Conservation (phyloP, 2,888 invertebrate species). For the Polietes domitor region DNA sequence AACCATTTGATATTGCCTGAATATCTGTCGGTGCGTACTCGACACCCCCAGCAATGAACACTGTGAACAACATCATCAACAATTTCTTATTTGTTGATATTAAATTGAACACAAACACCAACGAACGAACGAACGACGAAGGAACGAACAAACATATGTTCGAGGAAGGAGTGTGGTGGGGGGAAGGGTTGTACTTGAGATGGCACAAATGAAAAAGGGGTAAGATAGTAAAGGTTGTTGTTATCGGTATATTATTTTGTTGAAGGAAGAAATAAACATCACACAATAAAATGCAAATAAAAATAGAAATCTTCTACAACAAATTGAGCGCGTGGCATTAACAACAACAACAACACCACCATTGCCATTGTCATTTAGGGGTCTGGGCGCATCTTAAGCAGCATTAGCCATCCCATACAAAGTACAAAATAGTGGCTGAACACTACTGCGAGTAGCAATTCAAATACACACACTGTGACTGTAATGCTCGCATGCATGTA, state of each 20-base stretch:
- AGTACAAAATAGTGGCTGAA: neutral
- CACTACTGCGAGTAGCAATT: too few relatives aligned
- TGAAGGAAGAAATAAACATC: constrained; percentile 50
- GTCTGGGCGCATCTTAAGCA: neutral
- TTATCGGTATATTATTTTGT: neutral
- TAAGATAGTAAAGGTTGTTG: constrained; percentile 19
- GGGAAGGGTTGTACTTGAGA: too few relatives aligned
- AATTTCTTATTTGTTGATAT: constrained; percentile 24
- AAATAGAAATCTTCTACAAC: constrained; percentile 48
- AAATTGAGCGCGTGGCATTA: constrained; percentile 57
- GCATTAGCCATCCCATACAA: neutral
- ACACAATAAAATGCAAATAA: constrained; percentile 59
- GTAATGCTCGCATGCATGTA: too few relatives aligned
- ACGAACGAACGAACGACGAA: constrained; percentile 41
- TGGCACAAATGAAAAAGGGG: neutral
- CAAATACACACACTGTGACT: neutral
- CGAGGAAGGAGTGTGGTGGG: neutral
- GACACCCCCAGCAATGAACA: constrained; percentile 14
- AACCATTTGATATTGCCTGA: neutral
- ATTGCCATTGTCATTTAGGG: neutral
- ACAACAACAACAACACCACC: constrained; percentile 29
- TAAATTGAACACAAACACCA: constrained; percentile 28
- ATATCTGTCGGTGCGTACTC: neutral
- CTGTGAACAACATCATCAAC: constrained; percentile 24
- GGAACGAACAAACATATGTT: constrained; percentile 33